Base-by-base conservation (phyloP, 2,888 invertebrate species). In the Pammene aurita region DNA sequence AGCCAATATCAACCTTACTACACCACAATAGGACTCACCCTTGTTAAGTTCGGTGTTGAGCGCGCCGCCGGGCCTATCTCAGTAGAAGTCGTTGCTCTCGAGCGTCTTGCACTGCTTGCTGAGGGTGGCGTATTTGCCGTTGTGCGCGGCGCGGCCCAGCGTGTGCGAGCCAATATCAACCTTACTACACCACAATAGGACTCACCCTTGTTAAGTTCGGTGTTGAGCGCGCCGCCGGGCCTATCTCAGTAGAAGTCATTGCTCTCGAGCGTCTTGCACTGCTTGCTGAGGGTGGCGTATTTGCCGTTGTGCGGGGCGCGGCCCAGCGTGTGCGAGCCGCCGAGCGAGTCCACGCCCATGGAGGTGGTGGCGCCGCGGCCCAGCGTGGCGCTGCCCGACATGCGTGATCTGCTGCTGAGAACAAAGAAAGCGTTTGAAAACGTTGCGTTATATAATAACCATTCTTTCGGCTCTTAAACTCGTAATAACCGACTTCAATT, bases 241-340 rank as follows among this genome's bases (percentile, higher is more conserved):
- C 94, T 93, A 93, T 96, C 96, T 97, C 97, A 97, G 96, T 97
- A 98, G 94, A 97, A 97, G 94, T 97, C 97, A 86, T 96, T 96
- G 84, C 97, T 96, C 94, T 97, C 97, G 77, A 97, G 94, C 83
- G 97, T 97, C 94, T 97, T 97, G 96, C 97, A 98, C 94, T 97
- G 97, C 94, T 97, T 97, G 95, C 97, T 97, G 93, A 97, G 94
- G 93, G 97, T 97, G 93, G 97, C 97, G 95, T 97, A 97, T 95
- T 97, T 97, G 91, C 95, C 95, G 93, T 95, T 95, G 94, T 96
- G 93, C 79, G 95, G 94, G 88, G 94, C 94, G 83, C 95, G 93
- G 84, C 95, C 96, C 78, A 95, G 93, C 82, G 95, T 95, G 93
- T 95, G 95, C 76, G 89, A 87, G 79, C 89, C 89, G 93, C 93